Evolutionary conservation across 2,888 invertebrate species (phyloP).

Genomic region (Sabatieria punctata): DNA sequence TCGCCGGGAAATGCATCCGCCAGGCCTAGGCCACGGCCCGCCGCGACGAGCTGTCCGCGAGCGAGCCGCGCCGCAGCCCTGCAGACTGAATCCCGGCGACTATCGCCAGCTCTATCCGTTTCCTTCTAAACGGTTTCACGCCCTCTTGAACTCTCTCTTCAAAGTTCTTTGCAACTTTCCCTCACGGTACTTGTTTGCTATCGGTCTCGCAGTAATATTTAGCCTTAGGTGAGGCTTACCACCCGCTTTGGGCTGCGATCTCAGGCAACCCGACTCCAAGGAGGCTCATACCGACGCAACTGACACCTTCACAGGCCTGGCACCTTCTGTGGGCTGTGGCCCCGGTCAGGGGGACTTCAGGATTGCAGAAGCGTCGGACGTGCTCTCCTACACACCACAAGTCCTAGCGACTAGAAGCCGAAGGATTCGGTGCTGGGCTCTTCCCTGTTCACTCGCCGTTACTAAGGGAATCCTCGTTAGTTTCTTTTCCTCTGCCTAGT

Average conservation of each 20-base stretch:
- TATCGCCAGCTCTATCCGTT: constrained; percentile 31
- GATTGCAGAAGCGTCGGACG: constrained; percentile 10
- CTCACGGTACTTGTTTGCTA: too few species aligned
- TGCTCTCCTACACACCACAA: constrained; percentile 41
- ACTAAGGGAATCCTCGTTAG: too few species aligned
- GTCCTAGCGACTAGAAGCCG: constrained; percentile 28
- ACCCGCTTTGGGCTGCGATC: constrained; percentile 46
- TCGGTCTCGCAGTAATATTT: constrained; percentile 49
- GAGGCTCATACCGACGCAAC: constrained; percentile 21
- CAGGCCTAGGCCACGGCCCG: too few species aligned
- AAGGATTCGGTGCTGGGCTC: too few species aligned
- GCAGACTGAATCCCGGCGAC: too few species aligned
- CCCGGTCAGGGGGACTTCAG: constrained; percentile 20
- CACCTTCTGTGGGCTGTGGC: constrained; percentile 29
- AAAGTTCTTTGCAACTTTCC: constrained; percentile 54
- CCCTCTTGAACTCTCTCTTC: constrained; percentile 47
- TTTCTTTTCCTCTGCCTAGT: too few species aligned
- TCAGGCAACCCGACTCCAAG: constrained; percentile 46
- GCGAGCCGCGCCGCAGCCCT: not conserved
- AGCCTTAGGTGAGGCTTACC: constrained; percentile 45
- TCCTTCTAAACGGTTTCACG: constrained; percentile 39
- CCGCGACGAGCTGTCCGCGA: too few species aligned
- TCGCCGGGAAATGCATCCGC: constrained; percentile 10
- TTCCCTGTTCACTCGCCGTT: too few species aligned
- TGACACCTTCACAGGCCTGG: constrained; percentile 30